Conservation (phyloP, 2,113 vertebrate species). For the Passer montanus region DNA sequence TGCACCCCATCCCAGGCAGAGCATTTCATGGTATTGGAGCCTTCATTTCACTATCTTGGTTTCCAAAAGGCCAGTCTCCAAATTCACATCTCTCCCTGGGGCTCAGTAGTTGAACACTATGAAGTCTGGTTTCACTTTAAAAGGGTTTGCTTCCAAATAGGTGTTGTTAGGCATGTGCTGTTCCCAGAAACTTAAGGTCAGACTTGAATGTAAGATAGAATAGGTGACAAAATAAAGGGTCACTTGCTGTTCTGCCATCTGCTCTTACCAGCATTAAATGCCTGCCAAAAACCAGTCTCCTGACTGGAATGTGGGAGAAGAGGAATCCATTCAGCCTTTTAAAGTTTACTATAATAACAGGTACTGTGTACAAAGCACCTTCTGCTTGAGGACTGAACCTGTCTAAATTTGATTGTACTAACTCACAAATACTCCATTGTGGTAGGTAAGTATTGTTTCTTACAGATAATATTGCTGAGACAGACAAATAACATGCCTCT, state of each 20-base stretch:
- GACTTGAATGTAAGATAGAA: background rate
- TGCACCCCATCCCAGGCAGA: background rate
- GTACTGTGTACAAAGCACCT: background rate
- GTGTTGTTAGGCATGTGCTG: background rate
- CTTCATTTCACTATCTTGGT: background rate
- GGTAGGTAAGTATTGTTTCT: background rate
- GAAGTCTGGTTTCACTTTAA: background rate
- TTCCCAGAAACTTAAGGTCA: background rate
- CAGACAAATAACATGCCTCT: background rate
- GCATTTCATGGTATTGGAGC: background rate
- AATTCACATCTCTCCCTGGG: background rate
- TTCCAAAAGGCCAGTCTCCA: background rate
- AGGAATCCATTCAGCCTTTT: background rate
- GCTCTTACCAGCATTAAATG: background rate
- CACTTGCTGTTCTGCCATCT: background rate
- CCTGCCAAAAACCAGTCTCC: background rate
- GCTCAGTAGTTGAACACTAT: background rate
- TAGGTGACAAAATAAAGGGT: background rate
- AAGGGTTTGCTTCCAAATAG: background rate
- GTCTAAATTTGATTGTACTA: background rate
- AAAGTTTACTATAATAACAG: background rate
- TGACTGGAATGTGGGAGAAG: background rate
- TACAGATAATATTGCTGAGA: background rate
- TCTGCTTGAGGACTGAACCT: background rate
- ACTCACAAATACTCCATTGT: background rate